A percentile compares a stretch with the other conserved stretches of the same genome.
phyloP scores from a whole-genome alignment of 2,797 vertebrate species.

The Cryptoblepharus egeriae region DNA sequence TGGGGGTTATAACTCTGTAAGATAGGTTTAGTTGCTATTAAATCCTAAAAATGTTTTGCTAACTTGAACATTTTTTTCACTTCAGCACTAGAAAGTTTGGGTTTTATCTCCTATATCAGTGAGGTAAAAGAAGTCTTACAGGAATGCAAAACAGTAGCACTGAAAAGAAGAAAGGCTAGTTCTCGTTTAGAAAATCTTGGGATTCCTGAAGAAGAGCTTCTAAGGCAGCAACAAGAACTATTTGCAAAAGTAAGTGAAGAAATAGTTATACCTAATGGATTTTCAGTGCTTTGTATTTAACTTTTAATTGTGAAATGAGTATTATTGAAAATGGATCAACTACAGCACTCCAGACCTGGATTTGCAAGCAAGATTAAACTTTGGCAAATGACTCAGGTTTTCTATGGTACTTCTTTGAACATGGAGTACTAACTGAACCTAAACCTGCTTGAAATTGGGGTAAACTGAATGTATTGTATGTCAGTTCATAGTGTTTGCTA shows the following conservation, averaged over 20 bases:
- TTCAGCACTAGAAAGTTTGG: constrained; percentile 95
- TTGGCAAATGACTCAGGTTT: neutral
- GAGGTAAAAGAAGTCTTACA: constrained; percentile 99
- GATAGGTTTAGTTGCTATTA: neutral
- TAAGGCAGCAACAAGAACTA: constrained; percentile 96
- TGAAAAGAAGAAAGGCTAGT: constrained; percentile 98
- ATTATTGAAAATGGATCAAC: constrained; percentile 28
- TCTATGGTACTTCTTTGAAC: neutral
- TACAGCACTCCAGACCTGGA: constrained; percentile 11
- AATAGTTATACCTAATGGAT: constrained; percentile 22
- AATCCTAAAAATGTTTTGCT: neutral
- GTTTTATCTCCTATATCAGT: constrained; percentile 96
- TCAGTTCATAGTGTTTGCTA: neutral
- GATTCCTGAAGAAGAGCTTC: constrained; percentile 97
- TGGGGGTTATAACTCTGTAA: neutral
- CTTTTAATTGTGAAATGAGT: neutral
- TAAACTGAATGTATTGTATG: neutral
- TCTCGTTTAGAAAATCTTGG: constrained; percentile 97
- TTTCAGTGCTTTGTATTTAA: neutral
- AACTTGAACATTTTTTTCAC: constrained; percentile 32
- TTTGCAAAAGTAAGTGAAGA: constrained; percentile 92
- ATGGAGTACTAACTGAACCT: neutral
- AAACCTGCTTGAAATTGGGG: neutral
- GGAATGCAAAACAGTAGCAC: constrained; percentile 98
- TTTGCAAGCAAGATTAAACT: neutral